Conservation (phyloP, 2,888 invertebrate genomes). For the Mamestra brassicae region DNA sequence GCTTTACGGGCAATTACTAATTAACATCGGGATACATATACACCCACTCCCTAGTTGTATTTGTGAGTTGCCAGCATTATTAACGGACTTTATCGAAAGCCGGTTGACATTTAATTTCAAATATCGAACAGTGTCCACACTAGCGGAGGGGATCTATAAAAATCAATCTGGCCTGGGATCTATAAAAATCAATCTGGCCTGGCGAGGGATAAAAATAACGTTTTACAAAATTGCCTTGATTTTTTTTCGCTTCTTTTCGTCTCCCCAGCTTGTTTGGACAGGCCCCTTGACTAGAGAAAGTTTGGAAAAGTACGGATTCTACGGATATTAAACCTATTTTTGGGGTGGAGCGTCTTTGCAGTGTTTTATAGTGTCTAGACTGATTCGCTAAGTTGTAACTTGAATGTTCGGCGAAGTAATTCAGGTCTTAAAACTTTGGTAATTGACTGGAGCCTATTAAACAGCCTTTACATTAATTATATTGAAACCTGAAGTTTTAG, state of each 20-base stretch:
- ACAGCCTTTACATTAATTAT: constrained; percentile 26
- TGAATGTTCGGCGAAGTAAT: constrained; percentile 28
- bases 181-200: constrained; percentile 47
- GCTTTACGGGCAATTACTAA: constrained; percentile 33
- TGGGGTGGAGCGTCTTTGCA: constrained; percentile 38
- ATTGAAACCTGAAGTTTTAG: constrained; percentile 27
- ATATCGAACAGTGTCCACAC: constrained; percentile 38
- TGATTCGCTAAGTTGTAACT: constrained; percentile 47
- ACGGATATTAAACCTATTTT: constrained; percentile 56
- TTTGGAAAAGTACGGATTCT: constrained; percentile 46
- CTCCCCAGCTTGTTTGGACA: constrained; percentile 55
- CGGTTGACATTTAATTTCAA: constrained; percentile 48
- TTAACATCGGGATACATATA: constrained; percentile 37
- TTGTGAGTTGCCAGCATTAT: constrained; percentile 15
- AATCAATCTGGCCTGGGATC: constrained; percentile 47
- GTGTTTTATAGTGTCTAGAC: constrained; percentile 69
- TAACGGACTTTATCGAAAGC: constrained; percentile 20
- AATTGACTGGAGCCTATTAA: constrained; percentile 45
- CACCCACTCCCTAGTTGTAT: constrained; percentile 1
- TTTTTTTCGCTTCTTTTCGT: constrained; percentile 29
- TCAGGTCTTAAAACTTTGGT: constrained; percentile 50
- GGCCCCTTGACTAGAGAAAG: constrained; percentile 49
- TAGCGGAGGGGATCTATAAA: constrained; percentile 32
- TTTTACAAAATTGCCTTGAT: constrained; percentile 33
- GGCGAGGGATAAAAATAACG: constrained; percentile 42